Conservation (phyloP, 2,113 vertebrate genomes). For the Ceyx cyanopectus region DNA sequence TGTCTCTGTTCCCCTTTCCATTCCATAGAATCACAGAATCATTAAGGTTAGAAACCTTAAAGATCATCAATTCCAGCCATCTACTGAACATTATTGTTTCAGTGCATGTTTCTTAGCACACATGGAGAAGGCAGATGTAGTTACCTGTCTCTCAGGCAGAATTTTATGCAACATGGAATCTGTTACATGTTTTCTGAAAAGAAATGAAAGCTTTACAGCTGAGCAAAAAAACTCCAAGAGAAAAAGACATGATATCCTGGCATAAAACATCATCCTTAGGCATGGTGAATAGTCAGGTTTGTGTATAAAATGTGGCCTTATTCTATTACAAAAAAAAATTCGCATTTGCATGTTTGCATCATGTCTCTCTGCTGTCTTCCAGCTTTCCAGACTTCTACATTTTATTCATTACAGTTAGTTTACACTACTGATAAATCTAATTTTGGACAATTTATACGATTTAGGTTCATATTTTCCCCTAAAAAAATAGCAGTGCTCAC, state of each 20-base stretch:
- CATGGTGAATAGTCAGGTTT: not conserved
- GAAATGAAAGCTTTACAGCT: not conserved
- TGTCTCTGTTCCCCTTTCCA: fast-evolving
- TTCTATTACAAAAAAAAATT: not conserved
- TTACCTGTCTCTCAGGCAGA: not conserved
- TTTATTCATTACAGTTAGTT: not conserved
- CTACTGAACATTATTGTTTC: not conserved
- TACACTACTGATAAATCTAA: not conserved
- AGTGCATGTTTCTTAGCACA: not conserved
- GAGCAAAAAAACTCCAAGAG: not conserved
- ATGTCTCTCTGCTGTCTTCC: not conserved
- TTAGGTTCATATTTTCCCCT: not conserved
- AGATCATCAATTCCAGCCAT: too few species aligned
- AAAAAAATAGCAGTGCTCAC: not conserved
- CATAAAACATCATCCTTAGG: not conserved
- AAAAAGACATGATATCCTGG: not conserved
- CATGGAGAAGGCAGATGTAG: not conserved
- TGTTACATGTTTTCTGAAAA: not conserved
- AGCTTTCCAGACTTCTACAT: not conserved
- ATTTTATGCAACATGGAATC: not conserved
- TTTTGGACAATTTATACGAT: not conserved
- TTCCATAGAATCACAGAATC: not conserved
- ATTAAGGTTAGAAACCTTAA: too few species aligned
- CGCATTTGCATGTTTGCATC: not conserved
- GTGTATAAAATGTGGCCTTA: not conserved